Evolutionary conservation across 2,888 invertebrate species (phyloP).

Genomic region (Bimastos eiseni): DNA sequence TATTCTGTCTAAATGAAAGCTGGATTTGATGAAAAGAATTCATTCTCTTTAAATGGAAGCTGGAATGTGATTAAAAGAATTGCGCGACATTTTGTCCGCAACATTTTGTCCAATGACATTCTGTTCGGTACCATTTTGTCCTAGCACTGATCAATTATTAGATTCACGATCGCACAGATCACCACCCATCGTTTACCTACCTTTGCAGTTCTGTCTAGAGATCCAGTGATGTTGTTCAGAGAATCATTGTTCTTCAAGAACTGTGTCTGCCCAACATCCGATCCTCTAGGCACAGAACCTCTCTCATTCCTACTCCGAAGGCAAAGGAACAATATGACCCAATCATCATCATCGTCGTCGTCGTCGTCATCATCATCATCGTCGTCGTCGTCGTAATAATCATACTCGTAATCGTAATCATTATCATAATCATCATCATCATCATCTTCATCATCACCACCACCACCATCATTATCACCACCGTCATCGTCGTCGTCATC

Average conservation of each 20-base stretch:
- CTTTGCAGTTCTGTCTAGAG: not conserved
- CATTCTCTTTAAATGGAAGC: no score
- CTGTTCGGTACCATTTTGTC: no score
- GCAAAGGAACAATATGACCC: not conserved
- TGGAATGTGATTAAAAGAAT: no score
- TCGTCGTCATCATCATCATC: not conserved
- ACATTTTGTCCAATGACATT: no score
- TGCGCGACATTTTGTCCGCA: no score
- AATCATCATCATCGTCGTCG: not conserved
- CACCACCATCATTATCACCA: not conserved
- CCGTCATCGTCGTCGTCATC: not conserved
- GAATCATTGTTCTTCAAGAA: slow-evolving; percentile 33
- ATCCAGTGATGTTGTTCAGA: slow-evolving; percentile 30
- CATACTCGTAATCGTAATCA: no score
- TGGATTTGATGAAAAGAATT: no score
- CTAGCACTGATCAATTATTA: no score
- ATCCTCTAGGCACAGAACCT: slow-evolving; percentile 32
- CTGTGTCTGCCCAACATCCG: slow-evolving; percentile 20
- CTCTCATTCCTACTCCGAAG: slow-evolving; percentile 35
- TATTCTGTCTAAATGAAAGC: no score
- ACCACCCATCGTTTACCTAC: not conserved
- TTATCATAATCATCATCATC: slow-evolving; percentile 24
- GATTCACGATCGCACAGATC: no score
- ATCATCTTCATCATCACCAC: not conserved
- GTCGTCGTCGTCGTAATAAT: slow-evolving; percentile 21